phyloP scores from a whole-genome alignment of 2,888 invertebrate genomes.

The Acleris emargana region DNA sequence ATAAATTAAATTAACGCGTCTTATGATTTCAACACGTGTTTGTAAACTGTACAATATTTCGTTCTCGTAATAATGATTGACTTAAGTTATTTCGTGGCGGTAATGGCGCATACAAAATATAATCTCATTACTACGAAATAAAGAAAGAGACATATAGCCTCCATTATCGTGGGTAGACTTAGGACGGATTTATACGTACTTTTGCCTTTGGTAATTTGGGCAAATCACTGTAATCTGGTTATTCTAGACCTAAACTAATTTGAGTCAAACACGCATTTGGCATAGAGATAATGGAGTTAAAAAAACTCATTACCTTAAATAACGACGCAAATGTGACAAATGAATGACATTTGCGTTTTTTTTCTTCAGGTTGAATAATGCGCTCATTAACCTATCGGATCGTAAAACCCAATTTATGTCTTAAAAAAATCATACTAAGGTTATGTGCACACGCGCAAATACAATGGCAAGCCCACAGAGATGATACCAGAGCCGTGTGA shows the following conservation, averaged over 20 bases:
- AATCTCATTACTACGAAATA: conserved; percentile 11
- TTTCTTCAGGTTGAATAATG: background rate
- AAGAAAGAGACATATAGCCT: conserved; percentile 17
- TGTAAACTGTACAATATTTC: too few species aligned
- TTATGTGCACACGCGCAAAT: too few species aligned
- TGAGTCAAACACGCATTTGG: conserved; percentile 23
- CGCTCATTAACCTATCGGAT: too few species aligned
- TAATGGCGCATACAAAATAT: background rate
- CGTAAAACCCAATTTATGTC: too few species aligned
- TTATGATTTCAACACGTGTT: too few species aligned
- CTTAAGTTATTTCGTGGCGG: too few species aligned
- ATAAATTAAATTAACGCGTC: too few species aligned
- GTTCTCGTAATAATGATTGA: too few species aligned
- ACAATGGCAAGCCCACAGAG: too few species aligned
- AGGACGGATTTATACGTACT: background rate
- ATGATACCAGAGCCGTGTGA: too few species aligned
- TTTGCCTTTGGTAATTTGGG: conserved; percentile 12
- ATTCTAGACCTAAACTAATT: conserved; percentile 21
- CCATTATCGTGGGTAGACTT: conserved; percentile 15
- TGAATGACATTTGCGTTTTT: background rate
- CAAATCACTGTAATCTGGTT: conserved; percentile 18
- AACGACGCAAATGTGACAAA: background rate
- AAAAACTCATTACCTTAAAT: conserved; percentile 12
- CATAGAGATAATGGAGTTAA: conserved; percentile 14
- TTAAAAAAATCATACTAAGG: too few species aligned